Evolutionary conservation across 35 echinoderm and acorn worm species (phyloP), one percentile per base, ranked within the genome.

Genomic region (Ophiothrix spiculata): DNA sequence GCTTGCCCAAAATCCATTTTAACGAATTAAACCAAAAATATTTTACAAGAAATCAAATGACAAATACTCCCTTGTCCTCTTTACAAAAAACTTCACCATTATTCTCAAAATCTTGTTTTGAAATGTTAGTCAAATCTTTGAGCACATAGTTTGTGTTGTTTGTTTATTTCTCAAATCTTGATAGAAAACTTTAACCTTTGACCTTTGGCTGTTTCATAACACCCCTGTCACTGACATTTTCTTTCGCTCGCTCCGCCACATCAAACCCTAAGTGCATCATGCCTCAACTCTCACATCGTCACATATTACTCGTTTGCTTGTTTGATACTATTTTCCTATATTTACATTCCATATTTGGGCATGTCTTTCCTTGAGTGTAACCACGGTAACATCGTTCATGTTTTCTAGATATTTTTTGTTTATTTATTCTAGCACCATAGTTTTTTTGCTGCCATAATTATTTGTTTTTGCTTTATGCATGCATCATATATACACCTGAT

Each of bases 391-490:
- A 69, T 25, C 29, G 60, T 69, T 69, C 3, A 15, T 49, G 19
- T 6, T 10, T 49, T 10, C 19, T 49, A 49, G 6, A 10, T 49
- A 10, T 25, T 69, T 10, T 69, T 69, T 69, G 3, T 69, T 25
- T 69, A 25, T 69, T 11, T 69, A 15, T 69, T 69, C 17, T n/a
- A 69, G 60, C 60, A 69, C 60, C 60, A n/a, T n/a, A n/a, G n/a
- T n/a, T 69, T 54, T 69, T 69, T 25, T 69, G 60, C 60, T n/a
- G 60, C 60, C 60, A 69, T n/a, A n/a, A n/a, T n/a, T n/a, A n/a
- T n/a, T n/a, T n/a, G n/a, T 69, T 69, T 69, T 69, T 69, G 60
- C 60, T 69, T n/a, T 69, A 28, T 69, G 60, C 60, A 69, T 69
- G 60, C 60, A 12, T 69, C 60, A 69, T 69, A 2, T 49, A 19